Evolutionary conservation across 2,113 vertebrate species (phyloP).

Genomic region (Eupsittula cactorum): DNA sequence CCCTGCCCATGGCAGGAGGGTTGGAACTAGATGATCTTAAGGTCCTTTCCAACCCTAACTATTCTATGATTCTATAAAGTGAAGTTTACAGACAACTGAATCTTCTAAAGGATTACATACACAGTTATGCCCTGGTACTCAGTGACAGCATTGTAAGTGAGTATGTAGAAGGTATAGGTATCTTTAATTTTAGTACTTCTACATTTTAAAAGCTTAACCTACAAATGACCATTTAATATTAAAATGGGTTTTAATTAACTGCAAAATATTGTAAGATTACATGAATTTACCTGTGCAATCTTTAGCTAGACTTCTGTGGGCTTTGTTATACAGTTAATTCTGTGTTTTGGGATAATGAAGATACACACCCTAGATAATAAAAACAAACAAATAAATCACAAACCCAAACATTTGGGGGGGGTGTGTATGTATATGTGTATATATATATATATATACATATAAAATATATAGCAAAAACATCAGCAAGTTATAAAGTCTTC

Average conservation of each 20-base stretch:
- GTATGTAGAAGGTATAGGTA: background rate
- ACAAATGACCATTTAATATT: too few species aligned
- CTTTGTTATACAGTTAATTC: background rate
- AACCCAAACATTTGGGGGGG: background rate
- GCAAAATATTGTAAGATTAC: too few species aligned
- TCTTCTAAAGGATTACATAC: background rate
- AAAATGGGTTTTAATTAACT: too few species aligned
- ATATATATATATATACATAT: background rate
- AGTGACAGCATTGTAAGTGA: background rate
- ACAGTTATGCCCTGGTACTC: background rate
- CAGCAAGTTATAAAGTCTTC: background rate
- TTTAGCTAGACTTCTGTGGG: too few species aligned
- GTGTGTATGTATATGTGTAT: accelerated
- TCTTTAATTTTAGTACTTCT: too few species aligned
- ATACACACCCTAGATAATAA: background rate
- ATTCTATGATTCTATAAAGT: background rate
- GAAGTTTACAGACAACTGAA: background rate
- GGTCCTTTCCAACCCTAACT: too few species aligned
- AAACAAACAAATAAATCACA: background rate
- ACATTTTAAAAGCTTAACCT: too few species aligned
- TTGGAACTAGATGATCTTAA: too few species aligned
- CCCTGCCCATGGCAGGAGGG: too few species aligned
- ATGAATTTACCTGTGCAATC: too few species aligned
- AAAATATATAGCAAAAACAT: background rate
- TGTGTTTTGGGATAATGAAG: background rate